Evolutionary conservation across 2,888 invertebrate species (phyloP), one percentile per base, ranked within the genome.

Genomic region (Malacosoma neustria): DNA sequence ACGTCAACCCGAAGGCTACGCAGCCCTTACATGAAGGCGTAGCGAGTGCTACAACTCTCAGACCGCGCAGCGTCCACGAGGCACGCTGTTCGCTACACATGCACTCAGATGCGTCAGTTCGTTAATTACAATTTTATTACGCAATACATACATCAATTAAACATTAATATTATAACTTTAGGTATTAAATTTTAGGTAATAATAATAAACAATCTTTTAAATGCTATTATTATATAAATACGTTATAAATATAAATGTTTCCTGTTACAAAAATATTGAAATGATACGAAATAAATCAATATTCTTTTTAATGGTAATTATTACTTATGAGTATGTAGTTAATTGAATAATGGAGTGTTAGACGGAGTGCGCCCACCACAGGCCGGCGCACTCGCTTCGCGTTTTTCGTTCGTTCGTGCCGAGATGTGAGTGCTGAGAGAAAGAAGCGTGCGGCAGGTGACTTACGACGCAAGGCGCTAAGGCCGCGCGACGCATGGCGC

Each of bases 201-300:
- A 81, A 82, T 80, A 86, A 82, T 84, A 81, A 87, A 87, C 86
- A 86, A 87, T 84, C 85, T 86, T 87, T 86, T 87, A 84, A 86
- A 86, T 76, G 84, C 85, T 85, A 84, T 84, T 84, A 86, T 85
- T 84, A 86, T 86, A 86, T 84, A 85, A 86, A 87, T 87, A 87
- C 85, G 86, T 87, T 87, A 87, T 86, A 74, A 82, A 81, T 80
- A 86, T 85, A 82, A 87, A 87, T 86, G 87, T 86, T 87, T 85
- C 87, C 87, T 87, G 87, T 87, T 87, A 87, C 84, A 81, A 82
- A 84, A 76, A 69, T 77, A 79, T 82, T 81, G 84, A 80, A 81
- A 82, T 77, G 79, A 84, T 84, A 84, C 84, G 84, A 84, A 77
- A 72, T 82, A 75, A 84, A 84, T 84, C 84, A 81, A 82, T 81